Evolutionary conservation across 2,797 vertebrate species (phyloP).

Genomic region (Dipus sagitta): DNA sequence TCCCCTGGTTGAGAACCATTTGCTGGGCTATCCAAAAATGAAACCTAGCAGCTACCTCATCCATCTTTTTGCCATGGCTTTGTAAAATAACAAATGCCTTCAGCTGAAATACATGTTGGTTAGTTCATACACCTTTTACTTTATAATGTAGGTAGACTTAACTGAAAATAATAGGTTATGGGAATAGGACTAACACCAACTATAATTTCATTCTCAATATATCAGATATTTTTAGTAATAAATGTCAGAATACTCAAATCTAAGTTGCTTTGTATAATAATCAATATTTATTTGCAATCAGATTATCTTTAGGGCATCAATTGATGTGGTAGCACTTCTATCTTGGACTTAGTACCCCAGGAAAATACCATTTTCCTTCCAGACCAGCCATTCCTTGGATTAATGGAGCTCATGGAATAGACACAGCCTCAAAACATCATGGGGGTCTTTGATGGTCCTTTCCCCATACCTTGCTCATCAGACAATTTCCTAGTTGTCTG

Average conservation of each 20-base stretch:
- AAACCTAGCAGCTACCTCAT: neutral
- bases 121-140: neutral
- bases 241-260: conserved; percentile 19
- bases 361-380: neutral
- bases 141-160: conserved; percentile 17
- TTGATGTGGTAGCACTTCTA: conserved; percentile 31
- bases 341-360: neutral
- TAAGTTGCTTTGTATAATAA: conserved; percentile 44
- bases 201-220: neutral
- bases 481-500: neutral
- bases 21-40: neutral
- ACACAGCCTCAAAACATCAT: neutral
- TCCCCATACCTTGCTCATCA: neutral
- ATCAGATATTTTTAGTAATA: conserved; percentile 30
- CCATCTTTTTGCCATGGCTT: neutral
- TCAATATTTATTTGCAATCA: conserved; percentile 9
- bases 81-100: conserved; percentile 22
- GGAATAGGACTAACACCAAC: conserved; percentile 22
- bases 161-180: conserved; percentile 29
- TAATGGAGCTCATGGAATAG: neutral
- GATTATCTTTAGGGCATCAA: conserved; percentile 8
- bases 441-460: neutral
- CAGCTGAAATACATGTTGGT: neutral
- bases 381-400: neutral
- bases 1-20: neutral